phyloP scores from a whole-genome alignment of 2,888 invertebrate genomes.

The Cremastobaeus sp. region DNA sequence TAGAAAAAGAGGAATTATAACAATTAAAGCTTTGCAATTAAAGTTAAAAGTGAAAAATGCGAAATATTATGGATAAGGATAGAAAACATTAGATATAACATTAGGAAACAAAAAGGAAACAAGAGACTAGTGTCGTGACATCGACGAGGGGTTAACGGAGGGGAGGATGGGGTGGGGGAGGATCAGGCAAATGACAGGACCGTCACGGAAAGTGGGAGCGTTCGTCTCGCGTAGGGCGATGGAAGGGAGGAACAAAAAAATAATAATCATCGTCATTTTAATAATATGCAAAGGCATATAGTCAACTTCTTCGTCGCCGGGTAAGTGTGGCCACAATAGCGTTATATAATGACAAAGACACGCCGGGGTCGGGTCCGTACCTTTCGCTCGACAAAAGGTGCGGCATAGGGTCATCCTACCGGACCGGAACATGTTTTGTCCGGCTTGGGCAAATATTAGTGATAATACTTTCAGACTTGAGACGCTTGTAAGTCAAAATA shows the following conservation, averaged over 20 bases:
- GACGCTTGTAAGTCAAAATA: constrained; percentile 71
- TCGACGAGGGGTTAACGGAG: constrained; percentile 16
- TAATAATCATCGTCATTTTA: constrained; percentile 79
- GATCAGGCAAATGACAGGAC: constrained; percentile 43
- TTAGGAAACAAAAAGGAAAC: constrained; percentile 59
- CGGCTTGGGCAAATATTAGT: constrained; percentile 73
- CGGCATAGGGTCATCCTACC: constrained; percentile 78
- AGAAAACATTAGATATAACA: constrained; percentile 47
- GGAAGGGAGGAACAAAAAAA: constrained; percentile 71
- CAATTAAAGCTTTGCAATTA: too few relatives aligned
- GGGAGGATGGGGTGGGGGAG: constrained; percentile 10
- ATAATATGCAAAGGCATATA: constrained; percentile 76
- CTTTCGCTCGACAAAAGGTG: constrained; percentile 78
- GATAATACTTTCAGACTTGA: constrained; percentile 70
- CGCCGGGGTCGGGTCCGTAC: constrained; percentile 73
- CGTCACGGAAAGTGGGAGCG: constrained; percentile 48
- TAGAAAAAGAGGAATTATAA: too few relatives aligned
- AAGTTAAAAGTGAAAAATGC: neutral
- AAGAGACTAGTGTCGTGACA: constrained; percentile 53
- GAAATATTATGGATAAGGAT: constrained; percentile 14
- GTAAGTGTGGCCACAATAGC: constrained; percentile 78
- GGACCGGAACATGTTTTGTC: constrained; percentile 79
- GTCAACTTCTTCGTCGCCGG: constrained; percentile 72
- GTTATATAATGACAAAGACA: constrained; percentile 79
- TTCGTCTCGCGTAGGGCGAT: constrained; percentile 39